Percentiles rank a stretch among this genome's conserved stretches.
Conservation (phyloP, 2,113 vertebrate genomes). For the Bucco capensis region DNA sequence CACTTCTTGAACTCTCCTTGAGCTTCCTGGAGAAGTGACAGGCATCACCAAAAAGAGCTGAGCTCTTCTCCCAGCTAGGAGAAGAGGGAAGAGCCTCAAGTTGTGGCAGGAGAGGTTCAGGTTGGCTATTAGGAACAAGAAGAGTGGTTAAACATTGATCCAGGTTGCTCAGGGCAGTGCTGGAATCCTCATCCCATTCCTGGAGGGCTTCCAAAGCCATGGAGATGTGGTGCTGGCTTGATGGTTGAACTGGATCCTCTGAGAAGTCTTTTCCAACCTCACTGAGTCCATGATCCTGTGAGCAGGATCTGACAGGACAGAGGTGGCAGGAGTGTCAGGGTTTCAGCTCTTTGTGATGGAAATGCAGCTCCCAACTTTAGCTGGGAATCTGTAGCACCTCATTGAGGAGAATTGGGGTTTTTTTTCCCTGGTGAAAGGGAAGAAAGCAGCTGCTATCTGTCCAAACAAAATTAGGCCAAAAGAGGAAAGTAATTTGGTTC, state of each 20-base stretch:
- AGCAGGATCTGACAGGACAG: background rate
- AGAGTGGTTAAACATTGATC: too few relatives aligned
- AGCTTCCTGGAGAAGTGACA: background rate
- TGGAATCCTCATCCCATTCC: too few relatives aligned
- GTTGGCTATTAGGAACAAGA: too few relatives aligned
- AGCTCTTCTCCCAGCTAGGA: too few relatives aligned
- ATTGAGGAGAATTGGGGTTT: background rate
- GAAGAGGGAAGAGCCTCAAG: too few relatives aligned
- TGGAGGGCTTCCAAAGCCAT: too few relatives aligned
- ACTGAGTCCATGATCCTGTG: fast-evolving
- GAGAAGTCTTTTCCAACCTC: background rate
- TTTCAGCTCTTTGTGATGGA: background rate
- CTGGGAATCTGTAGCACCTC: background rate
- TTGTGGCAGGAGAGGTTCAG: too few relatives aligned
- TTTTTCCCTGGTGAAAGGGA: background rate
- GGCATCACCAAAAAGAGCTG: background rate
- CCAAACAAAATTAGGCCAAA: slow-evolving; percentile 68
- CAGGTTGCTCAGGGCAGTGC: too few relatives aligned
- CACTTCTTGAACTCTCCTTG: fast-evolving
- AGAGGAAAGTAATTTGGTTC: slow-evolving; percentile 66
- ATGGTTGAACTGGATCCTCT: too few relatives aligned
- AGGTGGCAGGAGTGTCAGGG: background rate
- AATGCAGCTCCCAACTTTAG: background rate
- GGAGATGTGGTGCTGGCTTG: too few relatives aligned
- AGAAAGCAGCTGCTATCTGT: slow-evolving; percentile 62